Base-by-base conservation (phyloP, 2,888 invertebrate species). In the Branchipolynoe longqiensis region DNA sequence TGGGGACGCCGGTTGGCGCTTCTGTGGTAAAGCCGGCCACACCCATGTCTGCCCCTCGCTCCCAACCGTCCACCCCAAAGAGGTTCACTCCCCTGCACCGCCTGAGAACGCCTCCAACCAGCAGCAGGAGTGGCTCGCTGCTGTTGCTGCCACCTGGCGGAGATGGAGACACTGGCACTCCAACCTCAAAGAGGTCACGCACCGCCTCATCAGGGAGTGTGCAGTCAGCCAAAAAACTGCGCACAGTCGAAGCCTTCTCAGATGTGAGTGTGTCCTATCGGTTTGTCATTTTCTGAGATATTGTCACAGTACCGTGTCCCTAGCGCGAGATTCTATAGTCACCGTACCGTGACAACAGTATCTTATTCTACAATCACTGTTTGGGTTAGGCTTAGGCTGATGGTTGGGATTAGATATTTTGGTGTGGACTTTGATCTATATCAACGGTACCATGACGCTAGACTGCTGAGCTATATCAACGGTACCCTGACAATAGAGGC, bases 151-250 rank as follows among this genome's bases (percentile, higher is more conserved):
- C 69, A 38, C 69, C 69, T 69, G n/a, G 69, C 22, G 69, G 69
- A 12, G 25, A 38, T 12, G 69, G n/a, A n/a, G n/a, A n/a, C n/a
- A n/a, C n/a, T n/a, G n/a, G n/a, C n/a, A n/a, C n/a, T n/a, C 36
- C 69, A 22, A 36, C 69, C 69, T 38, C 36, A 14, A 69, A 69
- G 69, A 69, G 69, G 69, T 69, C 69, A n/a, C 69, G 69, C 14
- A 36, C 69, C 2, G 36, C 69, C 6, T 33, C 1, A 1, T 33
- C 36, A 33, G 69, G 38, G 8, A 38, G 14, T 14, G 33, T n/a
- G 36, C 36, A 12, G 36, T 69, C 69, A 14, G 69, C 69, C 14
- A 69, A 69, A 38, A 33, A 38, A 18, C 69, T 36, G 69, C 69
- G 69, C 22, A 69, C 69, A 8, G 38, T 14, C 22, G 58, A 58